Evolutionary conservation across 2,113 vertebrate species (phyloP), one percentile per base, ranked within the genome.

Genomic region (Poeciliopsis turrubarensis): DNA sequence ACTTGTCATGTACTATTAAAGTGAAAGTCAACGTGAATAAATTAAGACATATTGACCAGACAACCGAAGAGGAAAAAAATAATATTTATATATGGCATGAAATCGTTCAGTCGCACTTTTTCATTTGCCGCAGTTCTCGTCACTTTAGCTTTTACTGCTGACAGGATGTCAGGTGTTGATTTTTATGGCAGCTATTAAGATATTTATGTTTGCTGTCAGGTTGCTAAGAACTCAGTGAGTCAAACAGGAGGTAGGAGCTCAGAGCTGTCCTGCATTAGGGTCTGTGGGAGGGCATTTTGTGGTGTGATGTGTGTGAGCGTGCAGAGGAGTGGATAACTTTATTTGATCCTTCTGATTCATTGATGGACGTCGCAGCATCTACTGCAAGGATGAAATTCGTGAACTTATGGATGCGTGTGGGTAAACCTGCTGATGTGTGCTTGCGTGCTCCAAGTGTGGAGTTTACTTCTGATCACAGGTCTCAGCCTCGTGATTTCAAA

Each of bases 391-490:
- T 73, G 68, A 81, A 71, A 37, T 60, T 57, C 76, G 31, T 44
- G 61, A 77, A 34, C 47, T 29, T 10, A 0, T 65, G 14, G n/a
- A 22, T 66, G 65, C 51, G 65, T 67, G 60, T 29, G 57, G 47
- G 39, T 73, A 60, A 75, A 60, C 17, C 15, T 84, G 75, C 41
- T 41, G 80, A 60, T 32, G 89, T 41, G 72, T 84, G 87, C 70
- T 66, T 65, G 72, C 57, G 73, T 68, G 66, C 90, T 87, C 89
- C 90, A 84, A 65, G 80, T 86, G 78, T 89, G 90, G 92, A 91
- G 92, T 91, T 92, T 84, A 90, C 86, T 89, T 83, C 77, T 76
- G 91, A 92, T 92, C 92, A 90, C 89, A 82, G 87, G 91, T 87
- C 15, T 15, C 19, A 14, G 77, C 88, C 91, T 92, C 57, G 92